Evolutionary conservation across 2,797 vertebrate species (phyloP).

Genomic region (Cossypha caffra): DNA sequence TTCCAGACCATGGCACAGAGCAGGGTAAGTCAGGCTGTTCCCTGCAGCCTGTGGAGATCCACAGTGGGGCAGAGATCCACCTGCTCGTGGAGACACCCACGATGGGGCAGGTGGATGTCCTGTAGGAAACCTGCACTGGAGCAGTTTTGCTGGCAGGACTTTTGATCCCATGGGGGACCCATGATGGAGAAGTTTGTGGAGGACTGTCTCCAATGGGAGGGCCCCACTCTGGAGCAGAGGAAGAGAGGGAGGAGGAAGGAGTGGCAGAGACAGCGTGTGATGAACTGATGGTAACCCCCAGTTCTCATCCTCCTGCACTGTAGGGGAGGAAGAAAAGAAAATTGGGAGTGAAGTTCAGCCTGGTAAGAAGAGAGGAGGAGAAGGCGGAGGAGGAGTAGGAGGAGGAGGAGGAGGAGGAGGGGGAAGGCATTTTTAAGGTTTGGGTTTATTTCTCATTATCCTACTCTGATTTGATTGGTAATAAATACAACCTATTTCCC

Average conservation of each 20-base stretch:
- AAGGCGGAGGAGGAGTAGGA: no score
- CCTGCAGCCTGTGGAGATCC: background rate
- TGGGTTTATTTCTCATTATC: background rate
- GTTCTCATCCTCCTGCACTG: background rate
- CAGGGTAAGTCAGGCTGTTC: no score
- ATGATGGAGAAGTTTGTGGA: background rate
- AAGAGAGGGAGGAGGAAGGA: background rate
- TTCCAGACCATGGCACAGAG: background rate
- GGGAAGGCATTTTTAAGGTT: background rate
- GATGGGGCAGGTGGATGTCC: background rate
- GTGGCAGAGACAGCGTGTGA: background rate
- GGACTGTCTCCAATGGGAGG: background rate
- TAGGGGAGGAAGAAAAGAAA: background rate
- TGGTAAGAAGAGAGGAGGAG: background rate
- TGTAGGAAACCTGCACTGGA: background rate
- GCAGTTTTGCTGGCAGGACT: background rate
- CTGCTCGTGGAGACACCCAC: background rate
- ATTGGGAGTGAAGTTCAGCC: background rate
- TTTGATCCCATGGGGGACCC: background rate
- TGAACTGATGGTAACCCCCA: background rate
- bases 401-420: background rate
- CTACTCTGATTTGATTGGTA: background rate
- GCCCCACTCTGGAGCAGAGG: background rate
- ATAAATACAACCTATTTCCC: background rate
- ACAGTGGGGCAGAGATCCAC: background rate